These are phyloP conservation scores for Phlogophora meticulosa DNA, from an alignment of 2,888 invertebrate genomes.

Conservation along the genomic window DNA sequence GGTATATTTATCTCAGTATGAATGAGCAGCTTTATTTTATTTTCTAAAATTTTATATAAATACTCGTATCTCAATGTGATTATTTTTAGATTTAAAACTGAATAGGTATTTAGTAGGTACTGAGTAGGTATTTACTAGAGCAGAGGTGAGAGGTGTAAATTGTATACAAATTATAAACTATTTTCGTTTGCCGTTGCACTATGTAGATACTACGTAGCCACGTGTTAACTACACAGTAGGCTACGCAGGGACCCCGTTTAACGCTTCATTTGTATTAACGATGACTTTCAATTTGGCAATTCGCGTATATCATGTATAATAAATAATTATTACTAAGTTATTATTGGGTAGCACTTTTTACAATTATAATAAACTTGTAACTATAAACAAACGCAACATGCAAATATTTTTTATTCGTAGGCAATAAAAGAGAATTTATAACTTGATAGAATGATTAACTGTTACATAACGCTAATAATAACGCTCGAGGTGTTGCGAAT, in stretches of 20 bases:
- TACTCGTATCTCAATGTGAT: conserved; percentile 2
- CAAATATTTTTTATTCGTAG: conserved; percentile 36
- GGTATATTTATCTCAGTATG: conserved; percentile 44
- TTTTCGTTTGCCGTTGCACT: no score
- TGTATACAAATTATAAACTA: background rate
- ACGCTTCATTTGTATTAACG: background rate
- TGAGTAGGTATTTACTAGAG: background rate
- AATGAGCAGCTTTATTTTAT: conserved; percentile 44
- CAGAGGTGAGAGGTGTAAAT: background rate
- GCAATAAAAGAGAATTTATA: conserved; percentile 35
- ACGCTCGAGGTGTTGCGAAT: conserved; percentile 32
- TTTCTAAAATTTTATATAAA: conserved; percentile 23
- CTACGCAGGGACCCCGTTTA: no score
- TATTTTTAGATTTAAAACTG: conserved; percentile 8
- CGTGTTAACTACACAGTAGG: no score
- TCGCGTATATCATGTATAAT: background rate
- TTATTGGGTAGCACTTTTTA: conserved; percentile 6
- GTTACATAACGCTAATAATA: conserved; percentile 27
- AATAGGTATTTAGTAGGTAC: background rate
- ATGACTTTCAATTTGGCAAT: background rate
- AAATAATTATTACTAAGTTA: background rate
- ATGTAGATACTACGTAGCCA: no score
- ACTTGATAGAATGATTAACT: conserved; percentile 37
- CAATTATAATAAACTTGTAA: conserved; percentile 12
- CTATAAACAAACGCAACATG: conserved; percentile 31